Percentiles rank a stretch among this genome's conserved stretches.
These are phyloP conservation scores for Pachycephus smyrnensis DNA, from an alignment of 2,888 invertebrate genomes.

Conservation along the genomic window DNA sequence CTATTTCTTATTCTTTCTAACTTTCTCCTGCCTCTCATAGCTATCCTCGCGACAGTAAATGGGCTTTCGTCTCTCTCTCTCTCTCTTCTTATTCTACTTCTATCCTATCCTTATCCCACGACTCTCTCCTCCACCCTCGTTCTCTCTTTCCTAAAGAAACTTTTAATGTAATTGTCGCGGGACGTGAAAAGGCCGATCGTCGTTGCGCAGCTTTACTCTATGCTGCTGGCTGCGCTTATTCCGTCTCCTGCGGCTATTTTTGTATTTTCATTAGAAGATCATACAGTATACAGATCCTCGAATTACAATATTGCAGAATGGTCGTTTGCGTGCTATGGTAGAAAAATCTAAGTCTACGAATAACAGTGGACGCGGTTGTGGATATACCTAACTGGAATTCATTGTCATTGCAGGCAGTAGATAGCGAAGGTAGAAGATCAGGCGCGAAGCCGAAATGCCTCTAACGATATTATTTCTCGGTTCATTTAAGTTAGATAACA, in stretches of 20 bases:
- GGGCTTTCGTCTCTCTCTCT: conserved; percentile 11
- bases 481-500: conserved; percentile 66
- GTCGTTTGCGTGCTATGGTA: neutral
- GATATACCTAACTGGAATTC: neutral
- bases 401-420: neutral
- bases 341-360: neutral
- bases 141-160: conserved; percentile 43
- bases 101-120: neutral
- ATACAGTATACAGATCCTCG: neutral
- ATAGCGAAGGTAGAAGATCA: conserved; percentile 17
- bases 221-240: neutral
- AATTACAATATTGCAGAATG: neutral
- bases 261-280: neutral
- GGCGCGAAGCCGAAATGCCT: conserved; percentile 43
- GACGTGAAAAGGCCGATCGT: conserved; percentile 52
- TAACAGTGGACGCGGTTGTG: neutral
- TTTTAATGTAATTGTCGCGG: conserved; percentile 56
- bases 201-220: neutral
- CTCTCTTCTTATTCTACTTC: conserved; percentile 7
- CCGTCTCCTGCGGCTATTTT: neutral
- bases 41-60: neutral
- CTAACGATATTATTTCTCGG: conserved; percentile 63
- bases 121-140: conserved; percentile 17
- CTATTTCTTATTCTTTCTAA: conserved; percentile 12
- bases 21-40: neutral